A percentile compares a stretch with the other conserved stretches of the same genome.
These are phyloP conservation scores for Aricia artaxerxes DNA, from an alignment of 2,888 invertebrate genomes.

Conservation along the genomic window DNA sequence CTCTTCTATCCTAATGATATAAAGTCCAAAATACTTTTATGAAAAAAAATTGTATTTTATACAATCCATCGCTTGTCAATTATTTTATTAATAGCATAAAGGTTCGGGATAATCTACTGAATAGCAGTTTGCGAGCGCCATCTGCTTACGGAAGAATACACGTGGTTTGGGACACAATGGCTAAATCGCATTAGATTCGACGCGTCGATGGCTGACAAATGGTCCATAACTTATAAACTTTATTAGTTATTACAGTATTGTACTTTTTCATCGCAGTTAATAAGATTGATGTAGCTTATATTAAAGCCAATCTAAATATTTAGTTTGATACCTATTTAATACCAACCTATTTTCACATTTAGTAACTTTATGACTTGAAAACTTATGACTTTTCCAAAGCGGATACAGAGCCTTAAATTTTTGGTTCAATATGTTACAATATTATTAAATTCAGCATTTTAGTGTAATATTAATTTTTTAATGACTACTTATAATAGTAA, in stretches of 20 bases:
- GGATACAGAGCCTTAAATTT: background rate
- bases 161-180: slow-evolving; percentile 60
- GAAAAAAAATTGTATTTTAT: slow-evolving; percentile 44
- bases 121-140: slow-evolving; percentile 56
- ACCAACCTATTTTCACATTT: background rate
- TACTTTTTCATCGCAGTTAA: slow-evolving; percentile 12
- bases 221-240: slow-evolving; percentile 56
- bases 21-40: slow-evolving; percentile 34
- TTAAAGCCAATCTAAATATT: background rate
- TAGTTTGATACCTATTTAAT: background rate
- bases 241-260: slow-evolving; percentile 57
- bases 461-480: too few species aligned
- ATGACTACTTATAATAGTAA: too few species aligned
- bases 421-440: too few species aligned
- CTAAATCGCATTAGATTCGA: slow-evolving; percentile 62
- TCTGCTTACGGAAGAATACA: slow-evolving; percentile 60
- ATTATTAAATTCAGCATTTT: too few species aligned
- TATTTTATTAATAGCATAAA: slow-evolving; percentile 53
- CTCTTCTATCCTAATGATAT: slow-evolving; percentile 34
- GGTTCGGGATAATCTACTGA: slow-evolving; percentile 52
- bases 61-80: slow-evolving; percentile 51
- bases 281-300: background rate
- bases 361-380: background rate
- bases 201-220: slow-evolving; percentile 68
- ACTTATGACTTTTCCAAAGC: background rate